Conservation (phyloP, 2,888 invertebrate genomes). For the Diplazon laetatorius region DNA sequence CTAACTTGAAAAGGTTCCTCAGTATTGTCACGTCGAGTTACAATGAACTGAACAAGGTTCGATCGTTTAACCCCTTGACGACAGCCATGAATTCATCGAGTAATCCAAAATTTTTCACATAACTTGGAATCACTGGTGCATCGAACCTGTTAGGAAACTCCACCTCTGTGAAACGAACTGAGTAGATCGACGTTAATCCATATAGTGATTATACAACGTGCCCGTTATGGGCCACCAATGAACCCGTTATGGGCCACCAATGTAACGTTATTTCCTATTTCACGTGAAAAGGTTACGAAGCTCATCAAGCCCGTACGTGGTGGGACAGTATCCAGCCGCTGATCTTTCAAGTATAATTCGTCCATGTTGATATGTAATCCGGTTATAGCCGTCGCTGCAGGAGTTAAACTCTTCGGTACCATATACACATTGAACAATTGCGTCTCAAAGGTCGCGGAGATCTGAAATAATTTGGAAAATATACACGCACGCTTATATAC, state of each 20-base stretch:
- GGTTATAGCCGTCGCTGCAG: conserved; percentile 42
- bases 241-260: conserved; percentile 54
- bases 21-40: too few species aligned
- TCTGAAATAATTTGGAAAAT: conserved; percentile 16
- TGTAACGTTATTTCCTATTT: conserved; percentile 29
- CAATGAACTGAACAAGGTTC: too few species aligned
- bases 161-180: conserved; percentile 1
- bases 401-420: conserved; percentile 39
- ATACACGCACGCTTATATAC: not conserved
- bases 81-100: conserved; percentile 38
- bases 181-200: too few species aligned
- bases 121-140: conserved; percentile 30
- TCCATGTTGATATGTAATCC: conserved; percentile 28
- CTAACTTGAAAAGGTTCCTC: too few species aligned
- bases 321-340: conserved; percentile 43
- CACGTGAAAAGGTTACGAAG: conserved; percentile 36
- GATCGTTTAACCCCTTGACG: conserved; percentile 31
- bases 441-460: conserved; percentile 12
- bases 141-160: conserved; percentile 43
- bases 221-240: too few species aligned
- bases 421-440: conserved; percentile 49
- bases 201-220: not conserved
- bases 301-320: conserved; percentile 21
- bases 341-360: conserved; percentile 45
- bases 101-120: conserved; percentile 19